Conservation (phyloP, 2,797 vertebrate genomes). For the Graptemys geographica region DNA sequence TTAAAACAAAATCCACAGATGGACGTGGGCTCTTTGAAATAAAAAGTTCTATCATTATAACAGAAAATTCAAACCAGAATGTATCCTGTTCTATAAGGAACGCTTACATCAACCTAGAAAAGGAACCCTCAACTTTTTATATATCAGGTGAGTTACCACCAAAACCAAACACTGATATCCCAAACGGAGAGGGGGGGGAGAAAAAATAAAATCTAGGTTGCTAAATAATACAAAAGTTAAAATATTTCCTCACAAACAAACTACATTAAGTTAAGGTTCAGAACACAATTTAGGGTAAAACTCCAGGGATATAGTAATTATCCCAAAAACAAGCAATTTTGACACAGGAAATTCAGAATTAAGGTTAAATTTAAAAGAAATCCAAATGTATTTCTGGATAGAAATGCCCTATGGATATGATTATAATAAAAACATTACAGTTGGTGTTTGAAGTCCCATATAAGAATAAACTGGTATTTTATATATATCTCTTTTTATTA, state of each 20-base stretch:
- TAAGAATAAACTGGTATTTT: background rate
- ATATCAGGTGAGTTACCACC: constrained; percentile 55
- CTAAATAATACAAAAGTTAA: background rate
- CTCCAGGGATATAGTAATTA: background rate
- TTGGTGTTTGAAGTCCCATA: background rate
- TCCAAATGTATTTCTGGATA: background rate
- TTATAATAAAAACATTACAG: background rate
- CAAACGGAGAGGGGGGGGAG: background rate
- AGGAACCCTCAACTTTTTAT: constrained; percentile 32
- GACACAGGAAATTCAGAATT: background rate
- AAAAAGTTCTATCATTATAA: no score
- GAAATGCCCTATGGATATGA: background rate
- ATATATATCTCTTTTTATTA: no score
- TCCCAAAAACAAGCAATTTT: background rate
- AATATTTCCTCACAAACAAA: background rate
- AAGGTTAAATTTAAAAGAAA: background rate
- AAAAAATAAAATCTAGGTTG: background rate
- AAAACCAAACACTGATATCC: background rate
- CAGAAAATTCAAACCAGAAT: constrained; percentile 2
- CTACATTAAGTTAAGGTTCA: background rate
- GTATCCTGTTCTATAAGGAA: constrained; percentile 64
- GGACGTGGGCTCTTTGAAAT: constrained; percentile 60
- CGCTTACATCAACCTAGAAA: constrained; percentile 42
- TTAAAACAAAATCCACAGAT: constrained; percentile 6
- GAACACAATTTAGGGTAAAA: background rate